Percentiles rank a stretch among this genome's conserved stretches.
Conservation (phyloP, 2,888 invertebrate species). For the Melieria crassipennis region DNA sequence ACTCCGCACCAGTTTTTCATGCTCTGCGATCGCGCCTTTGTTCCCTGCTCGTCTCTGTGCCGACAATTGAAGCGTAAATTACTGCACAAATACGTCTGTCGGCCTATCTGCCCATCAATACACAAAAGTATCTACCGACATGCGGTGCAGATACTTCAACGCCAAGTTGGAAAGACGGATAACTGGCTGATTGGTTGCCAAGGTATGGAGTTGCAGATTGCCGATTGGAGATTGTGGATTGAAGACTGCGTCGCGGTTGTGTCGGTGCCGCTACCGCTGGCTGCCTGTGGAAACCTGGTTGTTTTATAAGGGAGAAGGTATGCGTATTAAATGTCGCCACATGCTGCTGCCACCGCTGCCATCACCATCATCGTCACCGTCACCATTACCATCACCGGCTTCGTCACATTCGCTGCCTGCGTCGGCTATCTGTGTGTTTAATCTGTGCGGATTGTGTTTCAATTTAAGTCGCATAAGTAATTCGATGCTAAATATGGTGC, state of each 20-base stretch:
- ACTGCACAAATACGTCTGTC: conserved; percentile 15
- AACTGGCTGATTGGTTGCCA: too few species aligned
- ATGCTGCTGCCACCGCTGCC: too few species aligned
- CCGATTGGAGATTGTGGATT: not conserved
- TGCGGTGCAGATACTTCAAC: too few species aligned
- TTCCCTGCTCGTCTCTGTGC: conserved; percentile 18
- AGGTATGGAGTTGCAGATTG: not conserved
- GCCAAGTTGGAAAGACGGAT: too few species aligned
- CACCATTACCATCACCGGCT: too few species aligned
- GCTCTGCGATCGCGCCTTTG: not conserved
- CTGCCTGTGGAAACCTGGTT: conserved; percentile 5
- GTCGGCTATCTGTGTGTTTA: not conserved
- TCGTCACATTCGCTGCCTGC: not conserved
- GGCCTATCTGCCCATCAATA: too few species aligned
- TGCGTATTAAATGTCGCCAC: conserved; percentile 11
- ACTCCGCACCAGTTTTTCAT: not conserved
- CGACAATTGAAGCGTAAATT: conserved; percentile 35
- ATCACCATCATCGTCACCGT: too few species aligned
- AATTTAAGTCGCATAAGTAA: conserved; percentile 44
- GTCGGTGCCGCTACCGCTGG: not conserved
- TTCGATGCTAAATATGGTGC: conserved; percentile 43
- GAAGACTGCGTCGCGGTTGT: conserved; percentile 12
- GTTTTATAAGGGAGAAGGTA: conserved; percentile 6
- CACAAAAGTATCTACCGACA: too few species aligned
- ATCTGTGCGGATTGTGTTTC: conserved; percentile 42